These are phyloP conservation scores for Orthosia incerta DNA, from an alignment of 2,888 invertebrate species.

Conservation along the genomic window DNA sequence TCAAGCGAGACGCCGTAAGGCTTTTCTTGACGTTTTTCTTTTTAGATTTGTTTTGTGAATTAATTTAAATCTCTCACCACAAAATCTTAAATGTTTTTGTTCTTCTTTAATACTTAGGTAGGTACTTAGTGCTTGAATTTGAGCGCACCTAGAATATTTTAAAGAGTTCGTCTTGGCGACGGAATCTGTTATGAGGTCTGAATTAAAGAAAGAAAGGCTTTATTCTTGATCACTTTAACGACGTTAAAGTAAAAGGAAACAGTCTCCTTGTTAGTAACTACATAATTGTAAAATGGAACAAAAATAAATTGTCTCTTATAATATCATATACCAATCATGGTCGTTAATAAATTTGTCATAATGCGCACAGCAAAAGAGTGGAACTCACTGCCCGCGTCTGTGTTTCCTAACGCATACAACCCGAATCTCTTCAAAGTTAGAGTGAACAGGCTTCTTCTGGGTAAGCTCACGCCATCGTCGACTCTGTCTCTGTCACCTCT, in stretches of 20 bases:
- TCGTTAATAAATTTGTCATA: no score
- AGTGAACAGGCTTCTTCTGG: no score
- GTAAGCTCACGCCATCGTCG: no score
- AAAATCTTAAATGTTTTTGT: conserved; percentile 55
- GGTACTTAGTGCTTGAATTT: conserved; percentile 25
- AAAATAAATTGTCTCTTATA: no score
- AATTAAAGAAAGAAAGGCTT: not conserved
- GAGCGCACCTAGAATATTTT: conserved; percentile 28
- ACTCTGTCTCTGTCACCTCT: no score
- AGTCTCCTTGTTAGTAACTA: not conserved
- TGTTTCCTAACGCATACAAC: no score
- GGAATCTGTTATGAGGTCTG: conserved; percentile 21
- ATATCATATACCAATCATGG: no score
- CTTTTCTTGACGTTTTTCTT: conserved; percentile 63
- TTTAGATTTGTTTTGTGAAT: conserved; percentile 68
- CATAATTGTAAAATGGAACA: not conserved
- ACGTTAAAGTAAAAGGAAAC: not conserved
- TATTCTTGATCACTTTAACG: not conserved
- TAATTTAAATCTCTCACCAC: conserved; percentile 58
- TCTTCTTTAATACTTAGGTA: conserved; percentile 47
- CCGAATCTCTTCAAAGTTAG: no score
- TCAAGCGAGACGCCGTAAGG: conserved; percentile 57
- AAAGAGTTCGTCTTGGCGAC: conserved; percentile 15
- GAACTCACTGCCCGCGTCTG: no score
- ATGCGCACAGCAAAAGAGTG: no score